These are phyloP conservation scores for Diogma glabrata DNA, from an alignment of 2,888 invertebrate genomes.

Conservation along the genomic window DNA sequence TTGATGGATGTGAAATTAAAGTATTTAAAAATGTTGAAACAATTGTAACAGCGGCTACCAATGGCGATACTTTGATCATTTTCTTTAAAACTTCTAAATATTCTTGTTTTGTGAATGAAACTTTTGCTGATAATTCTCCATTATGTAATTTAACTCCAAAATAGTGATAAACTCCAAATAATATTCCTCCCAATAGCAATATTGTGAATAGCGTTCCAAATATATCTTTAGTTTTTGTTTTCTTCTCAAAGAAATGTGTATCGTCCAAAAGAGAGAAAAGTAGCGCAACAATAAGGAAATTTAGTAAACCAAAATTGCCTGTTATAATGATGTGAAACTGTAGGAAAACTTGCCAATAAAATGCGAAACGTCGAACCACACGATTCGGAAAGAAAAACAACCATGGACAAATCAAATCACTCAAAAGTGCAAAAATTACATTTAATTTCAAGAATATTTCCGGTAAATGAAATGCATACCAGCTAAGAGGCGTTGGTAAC, in stretches of 20 bases:
- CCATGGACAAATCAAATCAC: slow-evolving; percentile 55
- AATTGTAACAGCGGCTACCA: slow-evolving; percentile 16
- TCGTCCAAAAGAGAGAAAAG: slow-evolving; percentile 59
- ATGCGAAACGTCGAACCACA: slow-evolving; percentile 47
- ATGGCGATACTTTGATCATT: slow-evolving; percentile 19
- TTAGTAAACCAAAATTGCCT: slow-evolving; percentile 67
- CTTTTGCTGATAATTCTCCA: slow-evolving; percentile 7
- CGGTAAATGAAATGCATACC: slow-evolving; percentile 62
- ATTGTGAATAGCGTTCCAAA: slow-evolving; percentile 7
- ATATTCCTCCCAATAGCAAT: not conserved
- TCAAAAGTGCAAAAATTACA: slow-evolving; percentile 46
- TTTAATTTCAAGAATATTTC: slow-evolving; percentile 49
- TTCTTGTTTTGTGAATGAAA: slow-evolving; percentile 40
- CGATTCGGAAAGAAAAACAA: slow-evolving; percentile 60
- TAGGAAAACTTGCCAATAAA: slow-evolving; percentile 50
- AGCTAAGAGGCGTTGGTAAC: slow-evolving; percentile 58
- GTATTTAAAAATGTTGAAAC: slow-evolving; percentile 18
- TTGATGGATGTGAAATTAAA: slow-evolving; percentile 17
- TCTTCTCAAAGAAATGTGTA: slow-evolving; percentile 41
- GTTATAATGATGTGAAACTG: slow-evolving; percentile 56
- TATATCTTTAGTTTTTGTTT: slow-evolving; percentile 24
- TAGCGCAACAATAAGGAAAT: slow-evolving; percentile 53
- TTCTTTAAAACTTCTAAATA: slow-evolving; percentile 38
- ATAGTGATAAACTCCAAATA: slow-evolving; percentile 5
- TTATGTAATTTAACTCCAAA: slow-evolving; percentile 7